Conservation (phyloP, 2,888 invertebrate species). For the Adelognathus sp. region DNA sequence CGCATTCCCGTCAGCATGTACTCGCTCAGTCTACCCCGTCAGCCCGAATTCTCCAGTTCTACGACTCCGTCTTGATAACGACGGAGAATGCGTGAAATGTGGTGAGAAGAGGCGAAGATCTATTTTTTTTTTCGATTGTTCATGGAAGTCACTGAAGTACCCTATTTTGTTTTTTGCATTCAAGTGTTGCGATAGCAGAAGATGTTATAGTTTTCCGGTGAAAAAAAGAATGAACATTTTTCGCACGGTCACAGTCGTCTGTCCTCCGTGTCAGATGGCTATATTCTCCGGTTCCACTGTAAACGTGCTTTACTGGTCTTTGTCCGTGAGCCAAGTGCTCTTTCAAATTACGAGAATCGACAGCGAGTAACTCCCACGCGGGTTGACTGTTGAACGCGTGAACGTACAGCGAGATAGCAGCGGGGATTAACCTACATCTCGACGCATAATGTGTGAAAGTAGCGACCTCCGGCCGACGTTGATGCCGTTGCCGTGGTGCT, state of each 20-base stretch:
- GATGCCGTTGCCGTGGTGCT: conserved; percentile 45
- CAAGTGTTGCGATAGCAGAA: not conserved
- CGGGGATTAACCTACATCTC: conserved; percentile 67
- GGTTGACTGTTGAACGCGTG: conserved; percentile 43
- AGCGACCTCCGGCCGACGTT: conserved; percentile 58
- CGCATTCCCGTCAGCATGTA: no score
- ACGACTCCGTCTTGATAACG: not conserved
- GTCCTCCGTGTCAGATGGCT: conserved; percentile 25
- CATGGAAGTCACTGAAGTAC: not conserved
- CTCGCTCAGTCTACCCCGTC: no score
- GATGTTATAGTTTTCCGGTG: not conserved
- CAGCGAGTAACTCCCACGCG: conserved; percentile 56
- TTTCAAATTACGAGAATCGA: conserved; percentile 58
- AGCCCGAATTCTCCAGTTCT: no score
- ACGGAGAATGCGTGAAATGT: not conserved
- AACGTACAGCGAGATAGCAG: conserved; percentile 52
- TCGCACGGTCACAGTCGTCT: conserved; percentile 31
- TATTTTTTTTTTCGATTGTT: not conserved
- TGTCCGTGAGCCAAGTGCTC: conserved; percentile 33
- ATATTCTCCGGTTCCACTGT: conserved; percentile 30
- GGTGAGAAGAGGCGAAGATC: not conserved
- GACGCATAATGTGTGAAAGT: conserved; percentile 64
- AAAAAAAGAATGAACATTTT: conserved; percentile 20
- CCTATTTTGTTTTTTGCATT: not conserved
- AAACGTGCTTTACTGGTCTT: conserved; percentile 37